Base-by-base conservation (phyloP, 1,140 invertebrate species). In the Drosophila virilis region DNA sequence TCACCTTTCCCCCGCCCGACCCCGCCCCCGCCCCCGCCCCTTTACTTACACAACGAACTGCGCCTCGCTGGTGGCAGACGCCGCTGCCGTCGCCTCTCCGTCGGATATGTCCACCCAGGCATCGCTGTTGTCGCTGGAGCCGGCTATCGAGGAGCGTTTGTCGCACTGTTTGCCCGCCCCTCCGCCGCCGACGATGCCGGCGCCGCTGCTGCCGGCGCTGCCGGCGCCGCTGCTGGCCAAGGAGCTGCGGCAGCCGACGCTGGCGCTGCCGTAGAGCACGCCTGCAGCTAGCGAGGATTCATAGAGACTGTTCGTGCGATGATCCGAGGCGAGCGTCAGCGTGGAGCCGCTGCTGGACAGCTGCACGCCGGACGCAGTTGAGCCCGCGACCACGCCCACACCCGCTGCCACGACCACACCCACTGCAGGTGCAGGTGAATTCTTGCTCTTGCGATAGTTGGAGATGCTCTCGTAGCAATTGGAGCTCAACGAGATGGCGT, bases 31-130 rank as follows among this genome's bases (percentile, higher is more conserved):
- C n/a, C n/a, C n/a, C n/a, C n/a, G n/a, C n/a, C n/a, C 5, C 2
- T 6, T 51, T 70, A 92, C 93, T 93, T 79, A 93, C 93, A 93
- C 91, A 65, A 93, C 91, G 67, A 93, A 92, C 66, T 91, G 90
- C 45, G 88, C 73, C 42, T 86, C 84, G 46, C 45, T 61, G 59
- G 40, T 8, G 46, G 43, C 22, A 0, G 17, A 38, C 8, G 62
- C 17, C 0, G 50, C 38, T 17, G 73, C 2, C 4, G 43, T 15
- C 8, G 50, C 74, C 57, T 90, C 85, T 0, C 78, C 80, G 75
- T 95, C 94, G 17, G 94, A 94, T 6, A 95, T 93, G 74, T 95
- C 95, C 51, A 94, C 93, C 95, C 95, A 95, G 68, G 95, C 95
- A 64, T 95, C 95, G 77, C 94, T 95, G 37, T 94, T 93, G 69